Base-by-base conservation (phyloP, 2,888 invertebrate genomes). In the Auanema freiburgensis region DNA sequence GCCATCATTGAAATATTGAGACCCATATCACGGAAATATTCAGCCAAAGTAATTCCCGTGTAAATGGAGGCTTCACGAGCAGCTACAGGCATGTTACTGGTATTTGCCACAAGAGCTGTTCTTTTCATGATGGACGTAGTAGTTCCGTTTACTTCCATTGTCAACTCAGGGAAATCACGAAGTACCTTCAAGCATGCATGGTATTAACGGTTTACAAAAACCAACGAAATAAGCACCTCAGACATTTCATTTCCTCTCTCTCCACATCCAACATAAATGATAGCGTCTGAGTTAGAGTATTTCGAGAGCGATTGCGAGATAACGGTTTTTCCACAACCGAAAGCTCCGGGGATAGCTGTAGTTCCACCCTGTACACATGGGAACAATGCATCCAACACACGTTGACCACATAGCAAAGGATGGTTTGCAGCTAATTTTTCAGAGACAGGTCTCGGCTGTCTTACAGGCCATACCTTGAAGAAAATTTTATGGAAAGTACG, bases 1-100 rank as follows among this genome's bases (percentile, higher is more conserved):
- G 98, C 98, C 98, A 99, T 99, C 98, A 98, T 99, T 77, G 97
- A 94, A 49, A 98, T 98, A 86, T 98, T 93, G 89, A 96, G 95
- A 84, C 98, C 98, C 98, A 96, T 96, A 87, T 88, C 88, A 78
- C 72, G 63, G 64, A 69, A 72, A 87, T 98, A 98, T 87, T 99
- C 98, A 23, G 96, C 95, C 16, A 98, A 88, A 0, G 97, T 99
- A 86, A 98, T 99, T 42, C 59, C 94, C 67, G 98, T 98, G 86
- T 98, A 98, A 85, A 98, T 98, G 85, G 97, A 97, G 67, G 98
- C 98, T 87, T 98, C 98, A 86, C 98, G 90, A 85, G 98, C 98
- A 82, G 98, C 98, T 71, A 98, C 98, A 84, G 98, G 98, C 98
- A 99, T 98, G 91, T 99, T 99, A 72, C 97, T 97, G 25, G 98